phyloP scores from a whole-genome alignment of 2,888 invertebrate species.

The Myopa tessellatipennis region DNA sequence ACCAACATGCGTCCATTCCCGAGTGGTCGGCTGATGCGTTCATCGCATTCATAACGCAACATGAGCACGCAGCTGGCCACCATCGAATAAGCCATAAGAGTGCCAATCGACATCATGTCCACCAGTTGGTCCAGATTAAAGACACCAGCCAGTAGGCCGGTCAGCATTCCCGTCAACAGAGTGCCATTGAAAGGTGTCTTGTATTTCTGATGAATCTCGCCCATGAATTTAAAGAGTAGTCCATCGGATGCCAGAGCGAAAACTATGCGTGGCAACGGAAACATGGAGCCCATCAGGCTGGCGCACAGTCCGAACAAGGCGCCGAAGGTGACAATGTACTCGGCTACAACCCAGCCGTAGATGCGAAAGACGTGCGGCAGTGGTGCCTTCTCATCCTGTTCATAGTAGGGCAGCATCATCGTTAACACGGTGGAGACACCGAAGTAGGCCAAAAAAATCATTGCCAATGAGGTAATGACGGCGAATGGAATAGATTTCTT shows the following conservation, averaged over 20 bases:
- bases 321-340: constrained; percentile 86
- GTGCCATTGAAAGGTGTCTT: constrained; percentile 85
- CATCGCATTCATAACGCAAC: constrained; percentile 71
- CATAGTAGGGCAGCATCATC: constrained; percentile 70
- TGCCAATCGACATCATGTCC: constrained; percentile 85
- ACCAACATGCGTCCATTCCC: constrained; percentile 50
- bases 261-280: constrained; percentile 85
- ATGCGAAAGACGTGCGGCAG: constrained; percentile 82
- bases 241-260: constrained; percentile 92
- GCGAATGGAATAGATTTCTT: constrained; percentile 90
- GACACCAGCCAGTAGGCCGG: constrained; percentile 78
- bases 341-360: constrained; percentile 81
- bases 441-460: constrained; percentile 90
- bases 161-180: constrained; percentile 78
- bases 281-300: constrained; percentile 86
- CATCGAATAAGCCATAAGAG: constrained; percentile 79
- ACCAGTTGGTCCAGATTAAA: constrained; percentile 79
- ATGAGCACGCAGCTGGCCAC: constrained; percentile 81
- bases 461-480: constrained; percentile 83
- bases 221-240: constrained; percentile 81
- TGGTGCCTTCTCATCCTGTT: constrained; percentile 80
- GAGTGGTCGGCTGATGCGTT: constrained; percentile 50
- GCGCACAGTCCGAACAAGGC: constrained; percentile 88
- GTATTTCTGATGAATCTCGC: constrained; percentile 78
- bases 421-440: constrained; percentile 90